A percentile compares a stretch with the other conserved stretches of the same genome.
Evolutionary conservation across 2,113 vertebrate genomes (phyloP).

Genomic region (Podocnemis expansa): DNA sequence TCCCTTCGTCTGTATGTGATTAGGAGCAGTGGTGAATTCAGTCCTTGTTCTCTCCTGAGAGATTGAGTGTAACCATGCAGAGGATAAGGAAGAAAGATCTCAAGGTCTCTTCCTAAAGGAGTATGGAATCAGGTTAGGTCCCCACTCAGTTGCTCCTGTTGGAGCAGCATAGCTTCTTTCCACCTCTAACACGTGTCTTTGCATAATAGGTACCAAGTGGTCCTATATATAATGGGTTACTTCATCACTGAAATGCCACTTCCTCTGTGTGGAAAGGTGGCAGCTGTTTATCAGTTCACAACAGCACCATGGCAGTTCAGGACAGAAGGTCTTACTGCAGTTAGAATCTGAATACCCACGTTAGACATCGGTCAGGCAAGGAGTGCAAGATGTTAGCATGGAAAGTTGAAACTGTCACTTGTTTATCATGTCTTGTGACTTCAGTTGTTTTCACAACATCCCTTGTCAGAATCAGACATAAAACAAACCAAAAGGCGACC

Average conservation of each 20-base stretch:
- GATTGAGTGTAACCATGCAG: neutral
- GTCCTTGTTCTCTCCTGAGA: neutral
- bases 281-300: neutral
- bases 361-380: neutral
- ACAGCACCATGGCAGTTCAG: neutral
- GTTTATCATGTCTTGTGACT: neutral
- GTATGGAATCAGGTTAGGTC: neutral
- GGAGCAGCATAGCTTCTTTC: rapidly evolving
- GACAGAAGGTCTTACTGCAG: neutral
- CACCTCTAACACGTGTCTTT: neutral
- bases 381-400: neutral
- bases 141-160: neutral
- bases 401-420: neutral
- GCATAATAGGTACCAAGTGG: neutral
- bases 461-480: neutral
- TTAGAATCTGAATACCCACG: neutral
- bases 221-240: neutral
- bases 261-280: neutral
- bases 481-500: neutral
- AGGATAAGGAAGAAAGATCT: rapidly evolving
- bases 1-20: neutral
- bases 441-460: neutral
- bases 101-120: rapidly evolving
- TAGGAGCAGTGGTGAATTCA: neutral
- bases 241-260: neutral